Conservation (phyloP, 2,888 invertebrate species). For the Sphinx pinastri region DNA sequence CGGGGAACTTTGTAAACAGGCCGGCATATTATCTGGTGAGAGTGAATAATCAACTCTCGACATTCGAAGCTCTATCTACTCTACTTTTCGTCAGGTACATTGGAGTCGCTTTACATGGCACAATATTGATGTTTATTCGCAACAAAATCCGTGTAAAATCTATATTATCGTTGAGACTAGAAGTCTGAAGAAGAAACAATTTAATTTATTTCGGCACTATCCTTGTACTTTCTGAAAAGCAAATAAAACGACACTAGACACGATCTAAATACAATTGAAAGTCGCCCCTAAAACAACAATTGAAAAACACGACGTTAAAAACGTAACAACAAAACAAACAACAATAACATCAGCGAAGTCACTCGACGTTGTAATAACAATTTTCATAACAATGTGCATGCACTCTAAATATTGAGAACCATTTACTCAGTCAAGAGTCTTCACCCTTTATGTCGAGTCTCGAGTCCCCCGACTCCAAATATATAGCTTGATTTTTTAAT, state of each 20-base stretch:
- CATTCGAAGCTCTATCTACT: too few relatives aligned
- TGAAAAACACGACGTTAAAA: constrained; percentile 9
- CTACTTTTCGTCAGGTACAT: too few relatives aligned
- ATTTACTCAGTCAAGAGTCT: constrained; percentile 45
- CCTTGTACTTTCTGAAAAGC: background rate
- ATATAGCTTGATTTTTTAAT: constrained; percentile 3
- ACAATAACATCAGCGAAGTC: constrained; percentile 19
- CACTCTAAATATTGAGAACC: constrained; percentile 32
- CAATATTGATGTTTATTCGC: too few relatives aligned
- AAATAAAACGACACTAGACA: background rate
- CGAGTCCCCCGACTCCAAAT: constrained; percentile 18
- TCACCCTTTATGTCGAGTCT: constrained; percentile 39
- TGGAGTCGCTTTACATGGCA: too few relatives aligned
- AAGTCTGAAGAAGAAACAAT: too few relatives aligned
- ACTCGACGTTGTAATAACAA: constrained; percentile 19
- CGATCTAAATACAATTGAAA: background rate
- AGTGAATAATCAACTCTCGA: too few relatives aligned
- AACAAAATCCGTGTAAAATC: too few relatives aligned
- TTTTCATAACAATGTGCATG: constrained; percentile 23
- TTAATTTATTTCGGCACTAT: too few relatives aligned
- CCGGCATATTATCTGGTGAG: too few relatives aligned
- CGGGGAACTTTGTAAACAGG: too few relatives aligned
- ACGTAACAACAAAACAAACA: constrained; percentile 20
- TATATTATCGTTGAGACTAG: too few relatives aligned
- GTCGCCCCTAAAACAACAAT: background rate